Base-by-base conservation (phyloP, 2,797 vertebrate genomes). In the Adelosebastes latens region DNA sequence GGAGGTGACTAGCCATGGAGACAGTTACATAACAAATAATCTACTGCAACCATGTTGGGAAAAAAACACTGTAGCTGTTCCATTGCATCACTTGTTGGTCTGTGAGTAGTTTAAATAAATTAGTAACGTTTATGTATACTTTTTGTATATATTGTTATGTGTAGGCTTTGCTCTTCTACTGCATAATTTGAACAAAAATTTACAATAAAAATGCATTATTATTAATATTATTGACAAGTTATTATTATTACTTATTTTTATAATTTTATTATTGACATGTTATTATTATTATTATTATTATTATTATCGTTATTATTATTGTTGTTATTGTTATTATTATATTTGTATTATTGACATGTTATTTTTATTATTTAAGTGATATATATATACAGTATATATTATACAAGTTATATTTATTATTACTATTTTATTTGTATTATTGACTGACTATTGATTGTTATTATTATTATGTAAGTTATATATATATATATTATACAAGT, bases 11-110 rank as follows among this genome's bases (percentile, higher is more conserved):
- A 67, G 78, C 72, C 56, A 42, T 13, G 36, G 81, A 88, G 77
- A 71, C 77, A 25, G 75, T 92, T 91, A 85, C 76, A 88, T 91
- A 93, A 90, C 69, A 86, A 77, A 87, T 63, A 75, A 22, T 2
- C 2, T 34, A 34, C 82, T 77, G 83, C 81, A 87, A 68, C 42
- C 59, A 32, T 78, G 72, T 46, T 56, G 36, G 18, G 20, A 20
- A 27, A 53, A 60, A 39, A 39, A 39, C 10, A 73, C 69, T 55
- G 56, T 63, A 24, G 58, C 27, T 65, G 25, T 22, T 80, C 46
- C 42, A 34, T 68, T 13, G 39, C 9, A 67, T 75, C 64, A 81
- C 55, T 24, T 75, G 6, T 56, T 74, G 52, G 24, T 60, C 58
- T 59, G 13, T 34, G 34, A 70, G 14, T 49, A 46, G n/a, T 6